Base-by-base conservation (phyloP, 2,888 invertebrate genomes). In the Clistopyga incitator region DNA sequence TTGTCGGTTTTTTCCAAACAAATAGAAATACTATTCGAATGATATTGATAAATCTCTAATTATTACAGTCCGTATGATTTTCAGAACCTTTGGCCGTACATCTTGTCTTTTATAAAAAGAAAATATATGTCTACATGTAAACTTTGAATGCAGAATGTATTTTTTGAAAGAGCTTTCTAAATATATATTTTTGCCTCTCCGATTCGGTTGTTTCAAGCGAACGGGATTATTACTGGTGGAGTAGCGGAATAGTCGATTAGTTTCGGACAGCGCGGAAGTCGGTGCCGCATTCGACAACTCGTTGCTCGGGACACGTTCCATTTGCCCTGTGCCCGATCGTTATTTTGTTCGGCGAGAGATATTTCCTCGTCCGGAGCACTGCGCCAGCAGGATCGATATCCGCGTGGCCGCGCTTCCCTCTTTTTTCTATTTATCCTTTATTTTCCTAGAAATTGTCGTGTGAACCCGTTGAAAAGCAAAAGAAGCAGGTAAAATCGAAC, bases 381-480 rank as follows among this genome's bases (percentile, higher is more conserved):
- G 47, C 38, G 64, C 59, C 29, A 67, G 25, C 54, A 20, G 59
- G 20, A 76, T 81, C 76, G 65, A 76, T 81, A 71, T 52, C 20
- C 52, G 23, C 23, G 38, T 54, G 13, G 52, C 70, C 38, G 13
- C 81, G 52, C 45, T 78, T 61, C n/a, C 64, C 34, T 23, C 13
- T 23, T 38, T 20, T 52, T 38, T 59, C 42, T 29, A 15, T 68
- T n/a, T 68, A 20, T 59, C 18, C 45, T 42, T 59, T 25, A 45
- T 56, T 71, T 25, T 34, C 61, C 23, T 68, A 82, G 29, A 72
- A 67, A 79, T 83, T 42, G 76, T 76, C 23, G 65, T 52, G 64
- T 13, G 38, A 54, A 67, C 20, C 52, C 67, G 47, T 61, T 20
- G 47, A 61, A 61, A 72, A 74, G 6, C 61, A 11, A 11, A 65